These are phyloP conservation scores for Daphoenositta chrysoptera DNA, from an alignment of 2,113 vertebrate species.

Conservation along the genomic window DNA sequence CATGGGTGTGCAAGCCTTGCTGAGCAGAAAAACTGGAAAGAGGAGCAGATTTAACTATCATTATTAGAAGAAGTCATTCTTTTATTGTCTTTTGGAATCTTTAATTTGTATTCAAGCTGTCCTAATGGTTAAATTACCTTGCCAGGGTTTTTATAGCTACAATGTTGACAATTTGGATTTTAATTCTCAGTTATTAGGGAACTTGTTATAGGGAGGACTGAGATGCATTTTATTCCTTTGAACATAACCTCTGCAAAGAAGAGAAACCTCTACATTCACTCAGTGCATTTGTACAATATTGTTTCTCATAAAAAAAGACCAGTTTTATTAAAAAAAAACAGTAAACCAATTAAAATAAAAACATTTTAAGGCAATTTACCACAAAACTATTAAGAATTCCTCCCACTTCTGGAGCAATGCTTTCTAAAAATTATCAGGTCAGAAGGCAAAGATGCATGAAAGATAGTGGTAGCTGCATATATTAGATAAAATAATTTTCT, in stretches of 20 bases:
- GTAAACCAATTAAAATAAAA: background rate
- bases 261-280: background rate
- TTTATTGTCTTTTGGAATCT: background rate
- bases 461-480: background rate
- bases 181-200: background rate
- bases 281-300: background rate
- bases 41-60: background rate
- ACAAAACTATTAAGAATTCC: background rate
- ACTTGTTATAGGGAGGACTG: background rate
- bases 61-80: too few relatives aligned
- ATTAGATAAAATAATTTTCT: background rate
- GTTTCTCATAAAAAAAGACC: background rate
- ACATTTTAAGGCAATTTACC: background rate
- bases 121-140: background rate
- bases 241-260: background rate
- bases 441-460: background rate
- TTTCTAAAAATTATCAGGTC: background rate
- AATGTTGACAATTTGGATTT: background rate
- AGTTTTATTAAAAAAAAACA: background rate
- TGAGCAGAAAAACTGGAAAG: background rate
- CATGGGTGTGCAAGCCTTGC: accelerated
- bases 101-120: background rate
- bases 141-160: background rate
- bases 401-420: background rate
- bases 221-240: background rate